Evolutionary conservation across 2,888 invertebrate genomes (phyloP).

Genomic region (Cantharis lateralis): DNA sequence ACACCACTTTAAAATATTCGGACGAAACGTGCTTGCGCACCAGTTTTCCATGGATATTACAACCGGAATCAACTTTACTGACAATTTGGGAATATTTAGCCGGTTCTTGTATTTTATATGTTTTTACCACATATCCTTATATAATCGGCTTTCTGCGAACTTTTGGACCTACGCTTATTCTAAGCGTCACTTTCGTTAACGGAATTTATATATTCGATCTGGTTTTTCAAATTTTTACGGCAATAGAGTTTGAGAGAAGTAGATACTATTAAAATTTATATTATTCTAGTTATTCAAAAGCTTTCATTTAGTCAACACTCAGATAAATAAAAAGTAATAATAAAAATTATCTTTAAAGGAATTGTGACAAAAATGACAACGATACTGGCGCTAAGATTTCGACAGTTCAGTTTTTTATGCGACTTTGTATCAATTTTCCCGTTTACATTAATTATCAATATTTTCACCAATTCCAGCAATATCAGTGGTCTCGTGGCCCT

Average conservation of each 20-base stretch:
- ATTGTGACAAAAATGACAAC: conserved; percentile 28
- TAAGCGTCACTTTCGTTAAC: conserved; percentile 20
- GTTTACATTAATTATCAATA: conserved; percentile 16
- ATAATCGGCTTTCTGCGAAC: conserved; percentile 14
- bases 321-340: neutral
- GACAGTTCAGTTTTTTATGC: conserved; percentile 28
- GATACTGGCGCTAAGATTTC: conserved; percentile 28
- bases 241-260: conserved; percentile 36
- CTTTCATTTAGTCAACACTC: no score
- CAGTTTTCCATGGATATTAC: conserved; percentile 38
- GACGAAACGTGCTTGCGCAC: conserved; percentile 35
- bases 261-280: neutral
- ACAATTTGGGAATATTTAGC: conserved; percentile 35
- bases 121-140: conserved; percentile 33
- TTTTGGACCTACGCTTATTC: neutral
- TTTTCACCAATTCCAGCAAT: neutral
- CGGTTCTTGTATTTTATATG: conserved; percentile 19
- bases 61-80: conserved; percentile 31
- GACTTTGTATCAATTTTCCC: conserved; percentile 33
- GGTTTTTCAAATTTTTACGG: conserved; percentile 36
- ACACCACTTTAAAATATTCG: conserved; percentile 22
- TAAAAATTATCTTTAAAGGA: conserved; percentile 21
- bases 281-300: no score
- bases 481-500: conserved; percentile 4
- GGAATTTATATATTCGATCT: conserved; percentile 34